Evolutionary conservation across 2,113 vertebrate genomes (phyloP).

Genomic region (Chrysemys picta): DNA sequence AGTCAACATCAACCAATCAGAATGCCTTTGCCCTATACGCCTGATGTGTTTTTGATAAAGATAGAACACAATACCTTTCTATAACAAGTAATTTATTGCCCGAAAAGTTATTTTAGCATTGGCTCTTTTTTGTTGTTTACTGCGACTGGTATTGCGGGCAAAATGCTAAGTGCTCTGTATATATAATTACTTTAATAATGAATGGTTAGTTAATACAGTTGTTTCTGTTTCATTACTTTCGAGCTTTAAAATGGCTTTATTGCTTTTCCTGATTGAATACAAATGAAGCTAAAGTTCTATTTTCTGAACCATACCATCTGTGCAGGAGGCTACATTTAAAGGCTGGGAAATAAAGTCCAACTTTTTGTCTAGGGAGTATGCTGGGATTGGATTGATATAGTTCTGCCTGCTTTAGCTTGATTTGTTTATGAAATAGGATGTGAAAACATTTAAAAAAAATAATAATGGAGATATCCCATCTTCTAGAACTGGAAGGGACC

Average conservation of each 20-base stretch:
- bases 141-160: not conserved
- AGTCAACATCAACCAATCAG: slow-evolving; percentile 9
- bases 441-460: slow-evolving; percentile 10
- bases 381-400: slow-evolving; percentile 33
- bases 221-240: slow-evolving; percentile 16
- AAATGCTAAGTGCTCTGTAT: not conserved
- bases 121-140: not conserved
- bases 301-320: not conserved
- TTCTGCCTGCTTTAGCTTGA: slow-evolving; percentile 52
- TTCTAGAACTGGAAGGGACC: too few relatives aligned
- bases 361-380: not conserved
- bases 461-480: too few relatives aligned
- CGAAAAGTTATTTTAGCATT: slow-evolving; percentile 1
- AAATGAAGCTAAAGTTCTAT: slow-evolving; percentile 11
- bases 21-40: slow-evolving; percentile 31
- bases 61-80: not conserved
- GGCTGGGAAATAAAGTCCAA: not conserved
- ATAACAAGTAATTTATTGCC: not conserved
- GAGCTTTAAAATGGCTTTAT: slow-evolving; percentile 21
- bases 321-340: not conserved
- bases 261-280: slow-evolving; percentile 22
- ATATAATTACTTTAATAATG: not conserved
- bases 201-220: slow-evolving; percentile 13
- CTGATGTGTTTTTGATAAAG: slow-evolving; percentile 2
- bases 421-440: slow-evolving; percentile 27